phyloP scores from a whole-genome alignment of 2,797 vertebrate species.

The Benthosema pterotum region DNA sequence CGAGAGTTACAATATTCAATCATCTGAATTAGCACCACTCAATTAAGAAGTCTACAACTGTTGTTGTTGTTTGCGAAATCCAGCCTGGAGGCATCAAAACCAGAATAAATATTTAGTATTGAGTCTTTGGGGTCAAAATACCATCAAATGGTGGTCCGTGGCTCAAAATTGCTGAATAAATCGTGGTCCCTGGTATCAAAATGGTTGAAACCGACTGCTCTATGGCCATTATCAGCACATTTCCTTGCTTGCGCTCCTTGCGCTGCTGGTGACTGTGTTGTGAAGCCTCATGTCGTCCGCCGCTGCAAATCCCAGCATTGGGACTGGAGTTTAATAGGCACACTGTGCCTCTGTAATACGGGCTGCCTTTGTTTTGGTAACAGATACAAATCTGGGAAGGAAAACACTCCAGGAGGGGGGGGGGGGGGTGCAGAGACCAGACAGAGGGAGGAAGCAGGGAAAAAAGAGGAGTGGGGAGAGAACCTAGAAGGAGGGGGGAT shows the following conservation, averaged over 20 bases:
- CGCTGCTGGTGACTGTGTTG: background rate
- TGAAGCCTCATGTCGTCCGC: background rate
- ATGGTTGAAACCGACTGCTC: too few relatives aligned
- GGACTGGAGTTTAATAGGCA: conserved; percentile 46
- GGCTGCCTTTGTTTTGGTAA: conserved; percentile 75
- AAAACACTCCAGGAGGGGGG: conserved; percentile 52
- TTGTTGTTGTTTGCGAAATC: too few relatives aligned
- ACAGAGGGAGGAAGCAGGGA: conserved; percentile 39
- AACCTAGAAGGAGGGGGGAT: conserved; percentile 30
- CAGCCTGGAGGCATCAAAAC: too few relatives aligned
- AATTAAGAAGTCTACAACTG: too few relatives aligned
- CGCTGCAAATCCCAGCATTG: conserved; percentile 42
- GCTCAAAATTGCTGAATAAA: too few relatives aligned
- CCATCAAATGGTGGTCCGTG: too few relatives aligned
- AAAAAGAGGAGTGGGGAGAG: conserved; percentile 21
- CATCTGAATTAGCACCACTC: too few relatives aligned
- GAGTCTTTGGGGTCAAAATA: too few relatives aligned
- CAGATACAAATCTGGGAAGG: conserved; percentile 68
- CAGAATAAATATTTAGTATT: too few relatives aligned
- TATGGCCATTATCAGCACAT: conserved; percentile 3
- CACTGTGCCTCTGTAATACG: conserved; percentile 54
- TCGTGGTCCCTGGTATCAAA: too few relatives aligned
- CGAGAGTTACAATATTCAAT: too few relatives aligned
- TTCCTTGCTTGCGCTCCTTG: too few relatives aligned
- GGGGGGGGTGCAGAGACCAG: conserved; percentile 17